A percentile compares a stretch with the other conserved stretches of the same genome.
These are phyloP conservation scores for zebrafish (Danio rerio) DNA, from an alignment of 2,113 vertebrate species.

Conservation along the genomic window GRCz12tu NC_133182.1:39078001-39078500, in stretches of 20 bases:
- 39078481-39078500: constrained; percentile 47
- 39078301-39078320: not conserved
- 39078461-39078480: not conserved
- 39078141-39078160: not conserved
- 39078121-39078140: not conserved
- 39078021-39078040: not conserved
- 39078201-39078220: too few relatives aligned
- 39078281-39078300: not conserved
- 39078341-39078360: not conserved
- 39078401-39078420: not conserved
- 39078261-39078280: too few relatives aligned
- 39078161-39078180: too few relatives aligned
- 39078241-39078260: too few relatives aligned
- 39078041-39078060: not conserved
- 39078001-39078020: not conserved
- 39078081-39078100: not conserved
- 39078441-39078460: constrained; percentile 40
- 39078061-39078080: not conserved
- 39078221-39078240: too few relatives aligned
- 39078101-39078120: not conserved
- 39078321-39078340: not conserved
- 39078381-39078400: not conserved
- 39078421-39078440: constrained; percentile 54
- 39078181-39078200: too few relatives aligned
- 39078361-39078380: not conserved